These are phyloP conservation scores for Steatocranus sp. DNA, from an alignment of 2,797 vertebrate species.

Conservation along the genomic window DNA sequence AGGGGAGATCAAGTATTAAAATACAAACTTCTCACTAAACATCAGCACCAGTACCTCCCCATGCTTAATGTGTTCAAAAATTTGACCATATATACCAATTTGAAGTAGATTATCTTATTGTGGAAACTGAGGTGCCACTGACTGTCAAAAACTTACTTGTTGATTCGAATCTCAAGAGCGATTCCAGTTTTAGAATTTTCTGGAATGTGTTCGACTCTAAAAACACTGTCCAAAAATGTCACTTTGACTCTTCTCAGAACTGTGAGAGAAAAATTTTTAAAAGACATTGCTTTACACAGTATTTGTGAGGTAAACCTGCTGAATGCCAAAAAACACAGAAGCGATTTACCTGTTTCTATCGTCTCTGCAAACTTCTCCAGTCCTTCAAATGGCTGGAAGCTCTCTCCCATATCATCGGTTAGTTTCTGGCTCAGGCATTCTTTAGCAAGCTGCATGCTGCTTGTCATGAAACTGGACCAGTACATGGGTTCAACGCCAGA, in stretches of 20 bases:
- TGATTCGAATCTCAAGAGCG: conserved; percentile 91
- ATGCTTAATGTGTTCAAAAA: background rate
- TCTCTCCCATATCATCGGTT: conserved; percentile 93
- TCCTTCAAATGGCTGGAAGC: conserved; percentile 94
- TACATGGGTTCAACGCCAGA: conserved; percentile 94
- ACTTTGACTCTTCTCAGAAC: conserved; percentile 96
- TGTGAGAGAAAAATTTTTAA: conserved; percentile 54
- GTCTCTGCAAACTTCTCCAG: conserved; percentile 99
- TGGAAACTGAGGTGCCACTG: background rate
- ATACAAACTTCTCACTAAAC: background rate
- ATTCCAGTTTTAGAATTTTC: conserved; percentile 97
- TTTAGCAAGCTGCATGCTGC: conserved; percentile 97
- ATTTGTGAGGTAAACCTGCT: background rate
- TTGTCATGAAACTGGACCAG: conserved; percentile 99
- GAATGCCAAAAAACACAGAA: background rate
- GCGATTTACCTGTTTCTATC: conserved; percentile 89
- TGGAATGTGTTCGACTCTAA: conserved; percentile 92
- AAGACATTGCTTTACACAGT: background rate
- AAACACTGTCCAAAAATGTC: conserved; percentile 92
- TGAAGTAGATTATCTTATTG: background rate
- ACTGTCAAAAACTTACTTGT: conserved; percentile 77
- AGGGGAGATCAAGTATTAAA: background rate
- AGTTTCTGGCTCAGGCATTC: conserved; percentile 97
- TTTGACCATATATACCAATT: background rate
- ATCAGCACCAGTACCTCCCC: background rate